These are phyloP conservation scores for Acropora tenuis DNA, from an alignment of 64 coral and sea anemone genomes.

Conservation along the genomic window DNA sequence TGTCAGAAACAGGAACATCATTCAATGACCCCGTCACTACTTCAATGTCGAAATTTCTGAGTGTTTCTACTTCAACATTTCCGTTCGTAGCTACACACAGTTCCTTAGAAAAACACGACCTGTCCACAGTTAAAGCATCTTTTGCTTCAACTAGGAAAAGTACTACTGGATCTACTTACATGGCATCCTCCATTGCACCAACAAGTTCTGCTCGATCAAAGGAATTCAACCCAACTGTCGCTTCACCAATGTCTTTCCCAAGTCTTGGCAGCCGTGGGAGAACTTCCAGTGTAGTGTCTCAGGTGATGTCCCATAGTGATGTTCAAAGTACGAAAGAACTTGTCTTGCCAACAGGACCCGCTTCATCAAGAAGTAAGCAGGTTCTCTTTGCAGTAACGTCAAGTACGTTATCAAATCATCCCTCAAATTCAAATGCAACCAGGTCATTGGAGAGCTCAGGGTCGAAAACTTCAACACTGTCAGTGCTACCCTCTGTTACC, in stretches of 20 bases:
- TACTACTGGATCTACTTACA: not conserved
- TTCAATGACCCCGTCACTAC: not conserved
- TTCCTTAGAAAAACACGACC: not conserved
- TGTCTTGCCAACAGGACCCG: not conserved
- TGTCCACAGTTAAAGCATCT: not conserved
- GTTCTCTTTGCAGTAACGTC: not conserved
- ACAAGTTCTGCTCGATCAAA: not conserved
- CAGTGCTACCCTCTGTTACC: not conserved
- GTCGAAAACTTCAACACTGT: not conserved
- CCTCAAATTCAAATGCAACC: not conserved
- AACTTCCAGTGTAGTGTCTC: not conserved
- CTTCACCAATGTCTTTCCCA: not conserved
- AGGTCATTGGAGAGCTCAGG: not conserved
- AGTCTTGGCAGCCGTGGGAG: not conserved
- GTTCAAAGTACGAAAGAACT: not conserved
- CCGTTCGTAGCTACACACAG: not conserved
- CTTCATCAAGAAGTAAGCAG: not conserved
- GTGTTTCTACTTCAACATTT: not conserved
- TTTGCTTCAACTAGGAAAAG: not conserved
- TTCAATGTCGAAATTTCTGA: not conserved
- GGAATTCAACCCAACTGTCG: not conserved
- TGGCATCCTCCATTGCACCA: not conserved
- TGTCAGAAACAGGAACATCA: not conserved
- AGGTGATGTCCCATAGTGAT: not conserved
- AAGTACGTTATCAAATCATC: not conserved